Conservation (phyloP, 2,888 invertebrate species). For the Coelogynopora nodosa region DNA sequence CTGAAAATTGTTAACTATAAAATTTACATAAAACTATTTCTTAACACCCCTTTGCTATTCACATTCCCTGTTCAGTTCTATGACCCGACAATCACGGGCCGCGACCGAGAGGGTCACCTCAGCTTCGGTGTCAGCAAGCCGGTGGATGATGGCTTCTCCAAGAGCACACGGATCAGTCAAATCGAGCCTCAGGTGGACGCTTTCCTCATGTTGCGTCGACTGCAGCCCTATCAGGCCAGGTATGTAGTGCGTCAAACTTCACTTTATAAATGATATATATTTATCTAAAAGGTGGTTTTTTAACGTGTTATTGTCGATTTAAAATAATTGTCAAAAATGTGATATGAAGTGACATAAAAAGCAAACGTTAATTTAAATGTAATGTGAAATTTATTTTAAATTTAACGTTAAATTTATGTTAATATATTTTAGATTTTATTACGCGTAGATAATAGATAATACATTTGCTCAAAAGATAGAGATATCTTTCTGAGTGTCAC, state of each 20-base stretch:
- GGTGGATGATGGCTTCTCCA: constrained; percentile 17
- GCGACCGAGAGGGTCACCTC: constrained; percentile 17
- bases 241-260: too few relatives aligned
- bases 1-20: neutral
- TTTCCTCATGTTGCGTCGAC: neutral
- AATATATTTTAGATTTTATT: too few relatives aligned
- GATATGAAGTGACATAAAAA: too few relatives aligned
- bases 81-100: constrained; percentile 3
- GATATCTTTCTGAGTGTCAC: too few relatives aligned
- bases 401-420: neutral
- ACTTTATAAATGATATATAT: too few relatives aligned
- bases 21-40: neutral
- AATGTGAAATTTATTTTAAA: neutral
- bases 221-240: constrained; percentile 37
- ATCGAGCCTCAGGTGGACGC: constrained; percentile 36
- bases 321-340: too few relatives aligned
- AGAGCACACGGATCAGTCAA: neutral
- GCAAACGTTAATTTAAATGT: too few relatives aligned
- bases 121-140: neutral
- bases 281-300: too few relatives aligned
- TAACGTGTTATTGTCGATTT: too few relatives aligned
- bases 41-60: neutral
- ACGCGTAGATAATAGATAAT: too few relatives aligned
- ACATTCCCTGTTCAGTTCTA: constrained; percentile 3
- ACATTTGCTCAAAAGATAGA: too few relatives aligned